Evolutionary conservation across 30 jellyfish, hydroid and myxozoan species (phyloP).

Genomic region (Rhopilema esculentum): DNA sequence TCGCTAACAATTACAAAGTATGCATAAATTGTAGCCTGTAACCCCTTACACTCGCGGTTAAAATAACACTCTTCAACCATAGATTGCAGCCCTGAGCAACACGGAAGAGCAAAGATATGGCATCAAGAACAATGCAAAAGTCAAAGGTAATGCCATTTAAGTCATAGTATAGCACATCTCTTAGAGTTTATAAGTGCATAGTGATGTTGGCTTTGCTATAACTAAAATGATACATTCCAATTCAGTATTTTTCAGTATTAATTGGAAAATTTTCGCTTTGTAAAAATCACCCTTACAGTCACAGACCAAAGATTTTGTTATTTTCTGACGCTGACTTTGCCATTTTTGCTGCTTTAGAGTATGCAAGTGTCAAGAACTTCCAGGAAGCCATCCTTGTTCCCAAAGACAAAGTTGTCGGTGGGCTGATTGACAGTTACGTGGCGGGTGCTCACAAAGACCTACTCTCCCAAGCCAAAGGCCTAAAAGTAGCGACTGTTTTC

Average conservation of each 20-base stretch:
- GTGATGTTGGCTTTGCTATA: no score
- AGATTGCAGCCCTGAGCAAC: slow-evolving; percentile 85
- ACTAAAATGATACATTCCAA: no score
- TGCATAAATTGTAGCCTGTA: no score
- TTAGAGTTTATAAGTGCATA: neutral
- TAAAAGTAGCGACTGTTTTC: slow-evolving; percentile 87
- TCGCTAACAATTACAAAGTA: no score
- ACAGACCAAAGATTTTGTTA: no score
- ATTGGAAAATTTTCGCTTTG: no score
- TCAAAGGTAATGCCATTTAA: slow-evolving; percentile 53
- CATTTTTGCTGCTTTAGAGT: slow-evolving; percentile 48
- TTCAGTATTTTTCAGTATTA: no score
- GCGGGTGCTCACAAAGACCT: slow-evolving; percentile 85
- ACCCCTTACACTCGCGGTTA: no score
- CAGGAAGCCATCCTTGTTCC: slow-evolving; percentile 59
- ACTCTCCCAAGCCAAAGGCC: slow-evolving; percentile 59
- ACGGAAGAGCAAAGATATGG: slow-evolving; percentile 98
- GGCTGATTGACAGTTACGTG: slow-evolving; percentile 97
- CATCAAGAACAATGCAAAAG: slow-evolving; percentile 92
- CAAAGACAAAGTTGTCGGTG: slow-evolving; percentile 81
- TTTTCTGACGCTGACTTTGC: no score
- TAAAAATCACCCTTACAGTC: no score
- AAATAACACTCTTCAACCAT: no score
- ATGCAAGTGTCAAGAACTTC: slow-evolving; percentile 60
- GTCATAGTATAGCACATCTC: neutral